phyloP scores from a whole-genome alignment of 1,140 invertebrate genomes.

The Heliconius himera region DNA sequence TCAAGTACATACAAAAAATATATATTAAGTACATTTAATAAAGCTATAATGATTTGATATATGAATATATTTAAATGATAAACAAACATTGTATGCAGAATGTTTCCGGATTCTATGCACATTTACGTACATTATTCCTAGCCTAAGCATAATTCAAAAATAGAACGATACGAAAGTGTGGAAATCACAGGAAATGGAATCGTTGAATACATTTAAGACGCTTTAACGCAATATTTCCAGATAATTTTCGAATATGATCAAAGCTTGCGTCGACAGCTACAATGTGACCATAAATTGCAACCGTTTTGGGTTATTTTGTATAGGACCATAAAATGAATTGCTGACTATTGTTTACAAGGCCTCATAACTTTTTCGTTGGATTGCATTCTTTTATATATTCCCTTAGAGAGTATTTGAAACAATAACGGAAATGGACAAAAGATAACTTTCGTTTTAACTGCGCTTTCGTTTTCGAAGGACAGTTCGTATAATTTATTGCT shows the following conservation, averaged over 20 bases:
- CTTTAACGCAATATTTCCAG: constrained; percentile 9
- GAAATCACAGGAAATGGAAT: constrained; percentile 32
- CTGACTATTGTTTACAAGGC: not conserved
- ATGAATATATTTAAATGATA: no score
- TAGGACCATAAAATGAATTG: not conserved
- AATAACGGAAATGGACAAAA: constrained; percentile 41
- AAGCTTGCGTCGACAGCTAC: constrained; percentile 7
- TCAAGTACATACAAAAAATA: no score
- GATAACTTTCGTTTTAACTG: constrained; percentile 47
- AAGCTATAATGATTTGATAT: no score
- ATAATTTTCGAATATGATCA: constrained; percentile 21
- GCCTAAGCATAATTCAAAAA: not conserved
- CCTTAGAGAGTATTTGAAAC: constrained; percentile 25
- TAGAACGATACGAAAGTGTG: constrained; percentile 27
- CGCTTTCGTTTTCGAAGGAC: constrained; percentile 46
- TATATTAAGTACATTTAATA: no score
- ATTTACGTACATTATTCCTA: no score
- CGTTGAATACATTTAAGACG: constrained; percentile 24
- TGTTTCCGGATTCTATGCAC: no score
- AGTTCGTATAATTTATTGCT: constrained; percentile 44
- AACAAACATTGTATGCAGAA: no score
- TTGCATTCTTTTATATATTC: not conserved
- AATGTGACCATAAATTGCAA: constrained; percentile 29
- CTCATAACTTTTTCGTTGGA: constrained; percentile 6
- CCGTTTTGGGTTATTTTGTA: constrained; percentile 20